Conservation (phyloP, 1,140 invertebrate species). For the Euwallacea fornicatus region DNA sequence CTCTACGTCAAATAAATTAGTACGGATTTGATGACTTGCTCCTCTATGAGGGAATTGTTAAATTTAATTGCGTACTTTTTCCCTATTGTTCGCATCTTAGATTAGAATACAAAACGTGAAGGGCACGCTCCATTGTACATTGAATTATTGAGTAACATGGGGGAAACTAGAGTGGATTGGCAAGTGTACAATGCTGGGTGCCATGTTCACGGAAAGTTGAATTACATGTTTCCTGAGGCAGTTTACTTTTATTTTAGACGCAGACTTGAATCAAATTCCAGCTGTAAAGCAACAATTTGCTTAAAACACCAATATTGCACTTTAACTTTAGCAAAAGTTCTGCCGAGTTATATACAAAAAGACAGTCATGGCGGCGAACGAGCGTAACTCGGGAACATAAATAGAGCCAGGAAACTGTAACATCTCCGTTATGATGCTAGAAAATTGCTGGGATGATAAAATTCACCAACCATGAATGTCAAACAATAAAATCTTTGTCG, state of each 20-base stretch:
- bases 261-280: too few species aligned
- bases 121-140: background rate
- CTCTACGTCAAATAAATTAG: too few species aligned
- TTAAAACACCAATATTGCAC: too few species aligned
- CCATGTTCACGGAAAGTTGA: constrained; percentile 2
- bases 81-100: background rate
- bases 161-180: constrained; percentile 5
- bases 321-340: background rate
- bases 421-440: background rate
- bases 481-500: constrained; percentile 19
- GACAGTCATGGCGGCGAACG: background rate
- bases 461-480: constrained; percentile 16
- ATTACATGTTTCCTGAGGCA: background rate
- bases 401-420: constrained; percentile 2
- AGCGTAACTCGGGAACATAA: background rate
- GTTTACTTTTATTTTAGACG: too few species aligned
- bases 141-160: constrained; percentile 2
- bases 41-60: too few species aligned
- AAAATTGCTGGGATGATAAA: constrained; percentile 9
- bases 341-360: background rate
- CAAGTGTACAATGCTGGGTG: constrained; percentile 5
- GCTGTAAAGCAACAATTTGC: too few species aligned
- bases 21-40: too few species aligned
- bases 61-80: too few species aligned
- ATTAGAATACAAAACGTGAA: constrained; percentile 1